phyloP scores from a whole-genome alignment of 92 coral and sea anemone genomes.

The Galaxea fascicularis region DNA sequence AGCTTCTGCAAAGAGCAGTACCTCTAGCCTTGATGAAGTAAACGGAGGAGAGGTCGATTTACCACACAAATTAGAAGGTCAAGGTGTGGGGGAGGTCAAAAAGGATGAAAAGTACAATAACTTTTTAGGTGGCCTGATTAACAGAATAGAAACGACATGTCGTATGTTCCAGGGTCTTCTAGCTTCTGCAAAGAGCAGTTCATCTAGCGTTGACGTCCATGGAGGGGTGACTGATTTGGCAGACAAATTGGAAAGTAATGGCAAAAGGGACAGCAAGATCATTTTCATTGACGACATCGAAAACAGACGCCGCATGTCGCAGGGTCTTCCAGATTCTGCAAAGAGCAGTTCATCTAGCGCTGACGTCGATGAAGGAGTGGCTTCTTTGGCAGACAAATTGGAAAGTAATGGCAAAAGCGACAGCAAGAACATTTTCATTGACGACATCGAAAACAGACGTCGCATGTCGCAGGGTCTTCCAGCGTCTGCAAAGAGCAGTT shows the following conservation, averaged over 20 bases:
- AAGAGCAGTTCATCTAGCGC: too few species aligned
- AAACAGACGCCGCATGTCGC: slow-evolving; percentile 73
- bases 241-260: not conserved
- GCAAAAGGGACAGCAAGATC: not conserved
- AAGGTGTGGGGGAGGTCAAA: too few species aligned
- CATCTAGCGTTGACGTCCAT: not conserved
- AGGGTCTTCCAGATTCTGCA: slow-evolving; percentile 72
- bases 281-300: slow-evolving; percentile 8
- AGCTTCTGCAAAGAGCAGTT: too few species aligned
- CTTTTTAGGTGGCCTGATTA: too few species aligned
- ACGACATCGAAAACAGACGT: slow-evolving; percentile 44
- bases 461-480: slow-evolving; percentile 78
- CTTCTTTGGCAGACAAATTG: not conserved
- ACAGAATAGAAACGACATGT: too few species aligned
- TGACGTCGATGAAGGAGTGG: slow-evolving; percentile 5
- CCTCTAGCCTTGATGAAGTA: too few species aligned
- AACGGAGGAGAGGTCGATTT: too few species aligned
- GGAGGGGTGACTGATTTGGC: not conserved
- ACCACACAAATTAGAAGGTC: too few species aligned
- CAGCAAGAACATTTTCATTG: not conserved
- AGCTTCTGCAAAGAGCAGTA: too few species aligned
- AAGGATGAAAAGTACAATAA: too few species aligned
- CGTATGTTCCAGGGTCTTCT: too few species aligned
- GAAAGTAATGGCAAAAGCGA: not conserved
- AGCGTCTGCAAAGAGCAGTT: slow-evolving; percentile 31